Evolutionary conservation across 2,113 vertebrate species (phyloP).

Genomic region (Diphyllodes magnificus): DNA sequence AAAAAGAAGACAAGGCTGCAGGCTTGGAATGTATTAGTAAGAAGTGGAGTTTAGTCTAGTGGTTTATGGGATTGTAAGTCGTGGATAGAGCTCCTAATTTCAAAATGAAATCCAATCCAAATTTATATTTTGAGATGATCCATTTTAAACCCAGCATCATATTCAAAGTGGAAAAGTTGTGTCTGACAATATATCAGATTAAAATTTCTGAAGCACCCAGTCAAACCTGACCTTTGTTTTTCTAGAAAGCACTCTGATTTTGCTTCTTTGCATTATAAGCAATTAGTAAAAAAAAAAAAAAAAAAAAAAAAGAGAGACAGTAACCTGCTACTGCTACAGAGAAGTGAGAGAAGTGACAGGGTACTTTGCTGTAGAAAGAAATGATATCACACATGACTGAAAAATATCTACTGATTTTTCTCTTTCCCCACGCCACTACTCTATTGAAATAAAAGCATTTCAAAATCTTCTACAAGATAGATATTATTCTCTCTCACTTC

Average conservation of each 20-base stretch:
- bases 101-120: not conserved
- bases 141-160: not conserved
- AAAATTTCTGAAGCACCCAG: not conserved
- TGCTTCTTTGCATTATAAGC: not conserved
- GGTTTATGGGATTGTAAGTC: not conserved
- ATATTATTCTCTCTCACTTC: not conserved
- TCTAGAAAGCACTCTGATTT: not conserved
- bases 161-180: not conserved
- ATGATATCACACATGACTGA: not conserved
- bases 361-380: not conserved
- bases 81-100: not conserved
- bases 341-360: not conserved
- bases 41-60: not conserved
- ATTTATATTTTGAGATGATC: not conserved
- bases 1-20: not conserved
- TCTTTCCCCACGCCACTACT: not conserved
- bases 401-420: not conserved
- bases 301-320: slow-evolving; percentile 12
- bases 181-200: not conserved
- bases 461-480: not conserved
- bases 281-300: not conserved
- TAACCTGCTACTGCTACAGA: not conserved
- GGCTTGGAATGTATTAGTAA: not conserved
- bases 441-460: slow-evolving; percentile 42
- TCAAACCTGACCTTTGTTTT: not conserved